Conservation (phyloP, 2,888 invertebrate genomes). For the Apomyelois bistriatella region DNA sequence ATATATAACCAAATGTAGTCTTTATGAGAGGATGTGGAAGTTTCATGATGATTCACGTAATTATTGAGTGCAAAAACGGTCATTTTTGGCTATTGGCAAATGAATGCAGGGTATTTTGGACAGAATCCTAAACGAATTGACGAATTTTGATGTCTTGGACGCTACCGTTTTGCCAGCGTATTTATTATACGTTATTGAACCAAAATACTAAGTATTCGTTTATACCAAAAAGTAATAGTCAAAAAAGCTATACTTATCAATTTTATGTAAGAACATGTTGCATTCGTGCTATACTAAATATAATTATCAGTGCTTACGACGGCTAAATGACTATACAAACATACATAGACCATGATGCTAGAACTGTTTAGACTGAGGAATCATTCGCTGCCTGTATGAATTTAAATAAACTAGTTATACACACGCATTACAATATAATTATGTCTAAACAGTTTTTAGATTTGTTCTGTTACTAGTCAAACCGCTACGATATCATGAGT, state of each 20-base stretch:
- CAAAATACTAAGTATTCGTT: not conserved
- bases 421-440: not conserved
- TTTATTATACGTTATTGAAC: not conserved
- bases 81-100: not conserved
- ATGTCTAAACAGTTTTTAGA: constrained; percentile 34
- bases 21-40: too few species aligned
- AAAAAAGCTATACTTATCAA: too few species aligned
- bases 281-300: not conserved
- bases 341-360: constrained; percentile 10
- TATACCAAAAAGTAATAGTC: not conserved
- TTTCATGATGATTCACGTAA: not conserved
- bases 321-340: constrained; percentile 4
- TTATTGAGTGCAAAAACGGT: not conserved
- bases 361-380: constrained; percentile 30
- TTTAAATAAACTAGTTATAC: not conserved
- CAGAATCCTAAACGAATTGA: not conserved
- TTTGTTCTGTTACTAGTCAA: constrained; percentile 42
- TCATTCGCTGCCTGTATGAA: constrained; percentile 10
- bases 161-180: not conserved
- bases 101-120: not conserved
- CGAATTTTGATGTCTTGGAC: not conserved
- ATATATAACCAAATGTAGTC: too few species aligned
- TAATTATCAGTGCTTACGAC: not conserved
- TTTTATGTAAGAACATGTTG: not conserved
- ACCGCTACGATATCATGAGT: constrained; percentile 35